Evolutionary conservation across 2,113 vertebrate species (phyloP).

Genomic region (Pampusana beccarii): DNA sequence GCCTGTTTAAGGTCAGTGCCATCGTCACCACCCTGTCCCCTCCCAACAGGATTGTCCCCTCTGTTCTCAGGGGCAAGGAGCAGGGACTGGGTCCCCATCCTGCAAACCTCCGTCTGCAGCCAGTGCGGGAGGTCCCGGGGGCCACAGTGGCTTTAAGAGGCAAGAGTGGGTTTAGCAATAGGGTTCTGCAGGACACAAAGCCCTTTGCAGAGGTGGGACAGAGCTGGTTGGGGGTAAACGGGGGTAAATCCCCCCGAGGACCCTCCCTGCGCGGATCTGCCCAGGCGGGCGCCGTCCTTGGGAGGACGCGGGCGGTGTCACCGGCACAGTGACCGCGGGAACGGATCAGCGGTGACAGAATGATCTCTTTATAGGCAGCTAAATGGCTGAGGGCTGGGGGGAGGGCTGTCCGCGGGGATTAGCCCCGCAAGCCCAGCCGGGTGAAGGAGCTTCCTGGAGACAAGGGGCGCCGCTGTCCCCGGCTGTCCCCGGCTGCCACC

Average conservation of each 20-base stretch:
- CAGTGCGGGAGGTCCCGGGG: neutral
- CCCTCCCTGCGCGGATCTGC: neutral
- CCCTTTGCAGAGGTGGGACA: too few relatives aligned
- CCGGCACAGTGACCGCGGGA: neutral
- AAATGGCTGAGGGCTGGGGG: neutral
- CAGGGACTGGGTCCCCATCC: neutral
- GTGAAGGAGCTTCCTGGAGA: neutral
- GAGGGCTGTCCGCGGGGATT: neutral
- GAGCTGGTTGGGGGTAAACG: neutral
- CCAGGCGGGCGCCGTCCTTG: neutral
- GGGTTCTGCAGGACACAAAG: neutral
- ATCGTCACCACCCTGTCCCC: fast-evolving
- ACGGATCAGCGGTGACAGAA: neutral
- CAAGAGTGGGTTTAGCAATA: neutral
- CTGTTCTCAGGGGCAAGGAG: neutral
- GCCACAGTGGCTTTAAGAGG: neutral
- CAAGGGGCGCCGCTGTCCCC: neutral
- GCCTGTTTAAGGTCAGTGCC: conserved; percentile 77
- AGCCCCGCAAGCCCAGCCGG: neutral
- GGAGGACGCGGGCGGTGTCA: neutral
- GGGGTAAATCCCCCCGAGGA: neutral
- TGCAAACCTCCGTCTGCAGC: fast-evolving
- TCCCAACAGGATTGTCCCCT: neutral
- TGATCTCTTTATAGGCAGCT: neutral
- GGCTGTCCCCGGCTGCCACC: neutral